A percentile compares a stretch with the other conserved stretches of the same genome.
Evolutionary conservation across 2,113 vertebrate species (phyloP).

Genomic region (Serilophus lunatus): DNA sequence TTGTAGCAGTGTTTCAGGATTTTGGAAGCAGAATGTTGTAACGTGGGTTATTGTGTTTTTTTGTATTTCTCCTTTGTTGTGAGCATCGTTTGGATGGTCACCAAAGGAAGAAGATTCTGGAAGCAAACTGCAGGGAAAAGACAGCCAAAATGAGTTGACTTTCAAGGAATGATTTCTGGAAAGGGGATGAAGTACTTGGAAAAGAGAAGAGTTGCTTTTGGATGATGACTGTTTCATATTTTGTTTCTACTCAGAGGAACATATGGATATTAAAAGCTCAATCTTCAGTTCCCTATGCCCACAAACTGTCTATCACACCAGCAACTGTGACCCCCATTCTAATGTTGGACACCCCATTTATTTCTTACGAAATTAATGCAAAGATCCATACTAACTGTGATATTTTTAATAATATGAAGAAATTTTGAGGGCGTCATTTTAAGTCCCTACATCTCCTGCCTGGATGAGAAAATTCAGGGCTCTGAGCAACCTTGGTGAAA

Average conservation of each 20-base stretch:
- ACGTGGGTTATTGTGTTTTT: neutral
- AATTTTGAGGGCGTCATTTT: neutral
- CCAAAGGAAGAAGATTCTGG: neutral
- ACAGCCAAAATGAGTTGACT: neutral
- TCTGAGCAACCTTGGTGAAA: neutral
- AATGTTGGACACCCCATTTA: fast-evolving
- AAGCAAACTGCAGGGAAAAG: neutral
- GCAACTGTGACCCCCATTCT: neutral
- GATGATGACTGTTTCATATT: neutral
- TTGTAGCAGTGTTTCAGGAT: neutral
- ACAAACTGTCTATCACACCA: neutral
- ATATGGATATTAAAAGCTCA: neutral
- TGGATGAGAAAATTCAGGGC: neutral
- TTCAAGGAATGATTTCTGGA: neutral
- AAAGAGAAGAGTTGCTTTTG: neutral
- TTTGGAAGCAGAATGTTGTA: neutral
- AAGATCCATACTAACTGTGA: neutral
- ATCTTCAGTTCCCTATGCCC: neutral
- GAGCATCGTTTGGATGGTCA: neutral
- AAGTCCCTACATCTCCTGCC: neutral
- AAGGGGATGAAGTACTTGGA: neutral
- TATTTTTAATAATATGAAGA: neutral
- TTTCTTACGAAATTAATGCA: neutral
- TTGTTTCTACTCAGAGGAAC: neutral
- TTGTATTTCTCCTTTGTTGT: neutral